Conservation (phyloP, 1,140 invertebrate species). For the Thrips palmi region DNA sequence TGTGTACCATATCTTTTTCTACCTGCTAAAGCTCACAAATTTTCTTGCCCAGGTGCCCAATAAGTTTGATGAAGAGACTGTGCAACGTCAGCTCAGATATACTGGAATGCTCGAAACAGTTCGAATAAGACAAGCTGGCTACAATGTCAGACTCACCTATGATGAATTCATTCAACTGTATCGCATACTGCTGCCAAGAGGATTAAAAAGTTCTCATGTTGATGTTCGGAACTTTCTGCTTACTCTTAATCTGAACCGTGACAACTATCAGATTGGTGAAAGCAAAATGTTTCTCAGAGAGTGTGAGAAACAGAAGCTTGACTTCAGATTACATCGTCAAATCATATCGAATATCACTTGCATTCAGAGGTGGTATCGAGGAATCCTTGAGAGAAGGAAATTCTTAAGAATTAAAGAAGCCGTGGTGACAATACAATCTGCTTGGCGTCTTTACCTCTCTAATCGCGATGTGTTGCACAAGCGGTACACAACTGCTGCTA, state of each 20-base stretch:
- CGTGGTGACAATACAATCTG: conserved; percentile 48
- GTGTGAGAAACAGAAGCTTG: conserved; percentile 82
- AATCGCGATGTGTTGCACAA: neutral
- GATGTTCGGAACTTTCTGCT: conserved; percentile 66
- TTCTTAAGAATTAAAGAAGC: conserved; percentile 57
- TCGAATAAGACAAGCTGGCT: conserved; percentile 83
- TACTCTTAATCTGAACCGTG: conserved; percentile 59
- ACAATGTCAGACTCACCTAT: conserved; percentile 82
- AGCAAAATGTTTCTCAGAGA: conserved; percentile 88
- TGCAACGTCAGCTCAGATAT: conserved; percentile 69
- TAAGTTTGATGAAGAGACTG: conserved; percentile 83
- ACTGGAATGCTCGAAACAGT: conserved; percentile 96
- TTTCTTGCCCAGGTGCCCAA: conserved; percentile 45
- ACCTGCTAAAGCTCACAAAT: neutral
- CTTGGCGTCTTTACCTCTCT: conserved; percentile 2
- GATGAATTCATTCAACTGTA: conserved; percentile 89
- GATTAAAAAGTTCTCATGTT: conserved; percentile 47
- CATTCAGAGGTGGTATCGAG: conserved; percentile 83
- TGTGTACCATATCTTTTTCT: neutral
- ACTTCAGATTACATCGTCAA: conserved; percentile 79
- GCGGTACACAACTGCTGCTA: conserved; percentile 31
- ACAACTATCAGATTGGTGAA: conserved; percentile 80
- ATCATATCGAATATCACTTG: conserved; percentile 83
- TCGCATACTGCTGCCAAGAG: conserved; percentile 76
- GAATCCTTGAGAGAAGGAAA: conserved; percentile 52